Evolutionary conservation across 2,888 invertebrate species (phyloP), one percentile per base, ranked within the genome.

Genomic region (Oxycera nigricornis): DNA sequence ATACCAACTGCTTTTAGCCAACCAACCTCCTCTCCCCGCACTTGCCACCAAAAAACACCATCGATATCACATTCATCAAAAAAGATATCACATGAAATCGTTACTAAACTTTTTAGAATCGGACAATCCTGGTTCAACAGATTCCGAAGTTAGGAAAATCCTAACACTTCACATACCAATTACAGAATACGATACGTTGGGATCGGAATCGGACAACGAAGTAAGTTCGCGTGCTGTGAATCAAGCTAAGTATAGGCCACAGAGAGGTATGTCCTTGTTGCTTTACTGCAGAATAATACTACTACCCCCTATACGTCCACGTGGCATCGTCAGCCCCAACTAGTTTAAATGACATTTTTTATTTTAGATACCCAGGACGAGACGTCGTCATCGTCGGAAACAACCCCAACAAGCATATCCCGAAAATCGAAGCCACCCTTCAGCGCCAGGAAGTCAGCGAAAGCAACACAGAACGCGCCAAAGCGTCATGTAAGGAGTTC

Each of bases 131-230:
- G 94, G 95, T 88, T 94, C 94, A 86, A 94, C 94, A 89, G 94
- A 95, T 90, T 94, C 94, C 87, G 94, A 95, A 90, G 93, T 94
- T 88, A 93, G 93, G 91, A 93, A 94, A 91, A 94, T 94, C 90
- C 87, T 94, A 91, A 93, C 93, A 86, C 92, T 94, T 88, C 94
- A 94, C 91, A 92, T 94, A 90, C 93, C 94, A 88, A 94, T 94
- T 91, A 93, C 93, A 90, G 95, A 94, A 89, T 94, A 95, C 89
- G 95, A 95, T 88, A 91, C 91, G 82, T 88, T 91, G 83, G 92
- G 91, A 82, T 91, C 91, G 83, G 92, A 91, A 84, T 91, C 91
- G 85, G 92, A 92, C 87, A 94, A 94, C 85, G 94, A 95, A 86
- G 88, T 88, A 83, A 90, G 90, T 79, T 89, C 90, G 83, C 92